phyloP scores from a whole-genome alignment of 2,797 vertebrate genomes.

The Anguilla megastoma region DNA sequence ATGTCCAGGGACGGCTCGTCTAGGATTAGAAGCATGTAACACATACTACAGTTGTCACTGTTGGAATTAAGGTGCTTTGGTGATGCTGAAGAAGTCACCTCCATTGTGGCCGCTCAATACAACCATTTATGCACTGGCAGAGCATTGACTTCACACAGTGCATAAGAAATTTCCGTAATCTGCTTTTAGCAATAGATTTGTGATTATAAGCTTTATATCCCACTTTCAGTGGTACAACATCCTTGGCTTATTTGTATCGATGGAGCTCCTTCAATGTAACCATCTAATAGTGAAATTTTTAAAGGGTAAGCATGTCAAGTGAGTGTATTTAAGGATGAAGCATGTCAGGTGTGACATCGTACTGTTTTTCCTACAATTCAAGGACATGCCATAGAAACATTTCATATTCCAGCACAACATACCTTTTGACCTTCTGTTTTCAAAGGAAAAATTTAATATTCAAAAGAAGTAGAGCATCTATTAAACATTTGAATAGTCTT shows the following conservation, averaged over 20 bases:
- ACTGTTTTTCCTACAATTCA: neutral
- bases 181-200: neutral
- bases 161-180: neutral
- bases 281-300: neutral
- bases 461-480: neutral
- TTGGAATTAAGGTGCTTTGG: conserved; percentile 77
- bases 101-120: conserved; percentile 62
- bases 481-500: neutral
- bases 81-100: conserved; percentile 30
- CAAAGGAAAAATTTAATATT: neutral
- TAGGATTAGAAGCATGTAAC: conserved; percentile 92
- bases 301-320: neutral
- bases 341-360: neutral
- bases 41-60: conserved; percentile 78
- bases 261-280: neutral
- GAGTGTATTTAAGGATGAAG: neutral
- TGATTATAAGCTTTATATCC: neutral
- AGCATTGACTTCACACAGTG: neutral
- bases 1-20: conserved; percentile 90
- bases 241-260: neutral
- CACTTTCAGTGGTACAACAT: neutral
- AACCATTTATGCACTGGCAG: neutral
- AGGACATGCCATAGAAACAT: neutral
- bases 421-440: neutral
- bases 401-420: neutral